Conservation (phyloP, 2,888 invertebrate genomes). For the Marasmarcha lunaedactyla region DNA sequence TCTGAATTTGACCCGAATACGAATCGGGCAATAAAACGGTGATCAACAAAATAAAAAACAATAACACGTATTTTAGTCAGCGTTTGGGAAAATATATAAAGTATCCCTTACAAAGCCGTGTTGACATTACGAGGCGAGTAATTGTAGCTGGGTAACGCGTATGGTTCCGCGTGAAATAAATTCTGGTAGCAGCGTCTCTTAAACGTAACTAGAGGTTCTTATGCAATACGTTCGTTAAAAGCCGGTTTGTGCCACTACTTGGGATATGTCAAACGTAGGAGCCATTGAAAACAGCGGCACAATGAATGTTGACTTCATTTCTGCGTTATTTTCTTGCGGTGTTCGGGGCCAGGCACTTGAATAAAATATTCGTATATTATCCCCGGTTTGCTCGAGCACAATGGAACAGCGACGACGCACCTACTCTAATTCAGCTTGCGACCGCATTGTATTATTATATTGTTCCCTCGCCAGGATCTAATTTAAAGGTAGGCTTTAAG, state of each 20-base stretch:
- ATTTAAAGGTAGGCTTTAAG: slow-evolving; percentile 26
- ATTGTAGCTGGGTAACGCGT: too few relatives aligned
- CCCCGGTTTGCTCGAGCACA: slow-evolving; percentile 43
- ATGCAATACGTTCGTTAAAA: slow-evolving; percentile 28
- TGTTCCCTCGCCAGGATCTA: slow-evolving; percentile 27
- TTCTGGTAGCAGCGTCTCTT: too few relatives aligned
- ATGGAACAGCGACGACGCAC: slow-evolving; percentile 52
- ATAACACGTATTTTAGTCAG: slow-evolving; percentile 37
- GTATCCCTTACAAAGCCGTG: too few relatives aligned
- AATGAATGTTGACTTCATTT: slow-evolving; percentile 57
- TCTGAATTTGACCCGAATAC: slow-evolving; percentile 53
- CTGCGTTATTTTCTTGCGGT: slow-evolving; percentile 57
- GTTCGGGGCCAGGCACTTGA: slow-evolving; percentile 55
- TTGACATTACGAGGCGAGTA: too few relatives aligned
- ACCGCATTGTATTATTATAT: slow-evolving; percentile 43
- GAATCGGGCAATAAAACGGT: slow-evolving; percentile 57
- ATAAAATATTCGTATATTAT: slow-evolving; percentile 67
- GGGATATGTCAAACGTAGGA: slow-evolving; percentile 38
- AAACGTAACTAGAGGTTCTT: slow-evolving; percentile 6
- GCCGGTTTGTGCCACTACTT: slow-evolving; percentile 23
- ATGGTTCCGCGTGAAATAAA: too few relatives aligned
- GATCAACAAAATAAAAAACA: slow-evolving; percentile 51
- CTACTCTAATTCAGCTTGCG: slow-evolving; percentile 48
- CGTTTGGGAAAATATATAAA: slow-evolving; percentile 18
- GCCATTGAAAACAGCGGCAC: slow-evolving; percentile 43